phyloP scores from a whole-genome alignment of 2,888 invertebrate genomes.

The Eucera pruinosa region DNA sequence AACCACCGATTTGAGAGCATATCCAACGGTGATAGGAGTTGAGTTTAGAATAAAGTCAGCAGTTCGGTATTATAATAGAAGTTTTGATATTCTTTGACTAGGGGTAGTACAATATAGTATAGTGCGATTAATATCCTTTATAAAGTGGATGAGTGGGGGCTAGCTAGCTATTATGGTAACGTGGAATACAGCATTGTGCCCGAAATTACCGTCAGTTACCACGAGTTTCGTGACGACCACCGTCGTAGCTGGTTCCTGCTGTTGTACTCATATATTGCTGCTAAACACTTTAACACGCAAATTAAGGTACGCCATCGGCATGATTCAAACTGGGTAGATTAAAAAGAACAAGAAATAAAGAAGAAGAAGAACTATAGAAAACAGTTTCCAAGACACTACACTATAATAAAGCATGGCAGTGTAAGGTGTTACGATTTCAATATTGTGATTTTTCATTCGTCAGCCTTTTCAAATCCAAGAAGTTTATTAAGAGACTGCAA shows the following conservation, averaged over 20 bases:
- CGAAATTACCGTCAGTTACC: constrained; percentile 66
- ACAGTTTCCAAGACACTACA: not conserved
- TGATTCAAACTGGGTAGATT: not conserved
- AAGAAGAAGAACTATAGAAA: not conserved
- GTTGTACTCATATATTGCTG: constrained; percentile 36
- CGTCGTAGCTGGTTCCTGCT: constrained; percentile 65
- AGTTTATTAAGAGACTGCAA: too few relatives aligned
- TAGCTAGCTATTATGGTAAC: constrained; percentile 77
- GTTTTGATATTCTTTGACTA: not conserved
- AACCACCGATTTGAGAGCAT: too few relatives aligned
- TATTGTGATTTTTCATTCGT: too few relatives aligned
- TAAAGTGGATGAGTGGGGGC: constrained; percentile 70
- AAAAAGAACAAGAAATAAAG: not conserved
- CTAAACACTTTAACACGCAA: constrained; percentile 10
- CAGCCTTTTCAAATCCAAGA: too few relatives aligned
- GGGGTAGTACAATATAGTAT: not conserved
- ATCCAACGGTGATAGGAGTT: too few relatives aligned
- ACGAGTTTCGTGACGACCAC: constrained; percentile 69
- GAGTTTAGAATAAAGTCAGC: too few relatives aligned
- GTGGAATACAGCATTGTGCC: constrained; percentile 74
- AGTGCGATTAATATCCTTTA: constrained; percentile 53
- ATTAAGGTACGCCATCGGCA: constrained; percentile 31
- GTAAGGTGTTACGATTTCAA: constrained; percentile 4
- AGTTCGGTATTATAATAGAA: too few relatives aligned
- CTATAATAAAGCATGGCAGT: not conserved